phyloP scores from a whole-genome alignment of 2,797 vertebrate species.

The Lutjanus argentimaculatus region DNA sequence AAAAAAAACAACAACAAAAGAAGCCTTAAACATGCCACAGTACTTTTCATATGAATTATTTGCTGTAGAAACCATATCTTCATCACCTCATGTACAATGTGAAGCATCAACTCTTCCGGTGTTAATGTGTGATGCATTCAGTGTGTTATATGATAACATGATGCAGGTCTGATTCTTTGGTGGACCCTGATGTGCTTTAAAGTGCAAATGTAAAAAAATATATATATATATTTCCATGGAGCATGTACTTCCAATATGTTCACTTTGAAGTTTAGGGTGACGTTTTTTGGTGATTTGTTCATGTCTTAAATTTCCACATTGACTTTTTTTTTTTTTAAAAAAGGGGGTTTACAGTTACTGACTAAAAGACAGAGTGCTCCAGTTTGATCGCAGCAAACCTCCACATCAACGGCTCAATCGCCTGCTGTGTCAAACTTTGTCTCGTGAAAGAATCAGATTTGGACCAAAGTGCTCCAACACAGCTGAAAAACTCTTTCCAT shows the following conservation, averaged over 20 bases:
- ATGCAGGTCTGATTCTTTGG: slow-evolving; percentile 1
- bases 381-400: slow-evolving; percentile 41
- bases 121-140: slow-evolving; percentile 23
- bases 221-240: neutral
- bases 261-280: neutral
- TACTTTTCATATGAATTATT: slow-evolving; percentile 1
- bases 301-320: neutral
- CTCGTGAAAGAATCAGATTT: slow-evolving; percentile 20
- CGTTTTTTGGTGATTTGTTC: neutral
- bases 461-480: neutral
- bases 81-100: slow-evolving; percentile 41
- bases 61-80: slow-evolving; percentile 7
- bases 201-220: neutral
- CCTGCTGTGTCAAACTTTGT: slow-evolving; percentile 16
- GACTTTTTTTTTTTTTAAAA: slow-evolving; percentile 1
- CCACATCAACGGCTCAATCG: neutral
- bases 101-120: slow-evolving; percentile 32
- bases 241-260: neutral
- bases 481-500: slow-evolving; percentile 36
- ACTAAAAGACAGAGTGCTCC: slow-evolving; percentile 32
- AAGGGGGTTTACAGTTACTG: neutral
- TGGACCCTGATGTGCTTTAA: slow-evolving; percentile 2
- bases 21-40: neutral
- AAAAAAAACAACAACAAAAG: neutral
- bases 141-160: neutral